Percentiles rank a stretch among this genome's conserved stretches.
These are phyloP conservation scores for Betta splendens DNA, from an alignment of 2,797 vertebrate genomes.

Conservation along the genomic window DNA sequence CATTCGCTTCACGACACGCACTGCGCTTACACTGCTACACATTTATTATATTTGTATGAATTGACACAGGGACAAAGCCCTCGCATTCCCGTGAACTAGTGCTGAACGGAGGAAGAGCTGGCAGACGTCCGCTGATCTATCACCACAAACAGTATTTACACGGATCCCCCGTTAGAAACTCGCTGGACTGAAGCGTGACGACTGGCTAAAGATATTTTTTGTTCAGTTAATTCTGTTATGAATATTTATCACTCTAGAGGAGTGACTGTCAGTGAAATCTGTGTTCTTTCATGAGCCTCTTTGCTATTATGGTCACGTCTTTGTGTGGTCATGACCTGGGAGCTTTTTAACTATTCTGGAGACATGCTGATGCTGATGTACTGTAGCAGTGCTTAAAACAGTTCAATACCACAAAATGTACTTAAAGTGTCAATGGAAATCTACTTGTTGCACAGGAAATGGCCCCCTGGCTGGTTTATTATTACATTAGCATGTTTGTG, in stretches of 20 bases:
- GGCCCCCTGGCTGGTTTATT: too few species aligned
- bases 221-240: not conserved
- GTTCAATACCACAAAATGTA: too few species aligned
- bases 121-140: too few species aligned
- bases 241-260: not conserved
- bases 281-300: not conserved
- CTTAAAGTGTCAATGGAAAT: too few species aligned
- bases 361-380: not conserved
- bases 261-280: not conserved
- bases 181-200: not conserved
- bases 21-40: conserved; percentile 30
- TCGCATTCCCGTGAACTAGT: conserved; percentile 16
- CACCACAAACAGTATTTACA: not conserved
- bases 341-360: too few species aligned
- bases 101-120: not conserved
- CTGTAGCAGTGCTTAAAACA: too few species aligned
- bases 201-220: not conserved
- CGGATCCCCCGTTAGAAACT: not conserved
- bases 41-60: conserved; percentile 46
- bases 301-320: not conserved
- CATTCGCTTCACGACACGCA: conserved; percentile 33
- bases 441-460: too few species aligned
- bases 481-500: not conserved
- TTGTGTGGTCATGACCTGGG: too few species aligned
- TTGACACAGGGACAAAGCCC: conserved; percentile 29